Conservation (phyloP, 2,113 vertebrate species). For the Vombatus ursinus region DNA sequence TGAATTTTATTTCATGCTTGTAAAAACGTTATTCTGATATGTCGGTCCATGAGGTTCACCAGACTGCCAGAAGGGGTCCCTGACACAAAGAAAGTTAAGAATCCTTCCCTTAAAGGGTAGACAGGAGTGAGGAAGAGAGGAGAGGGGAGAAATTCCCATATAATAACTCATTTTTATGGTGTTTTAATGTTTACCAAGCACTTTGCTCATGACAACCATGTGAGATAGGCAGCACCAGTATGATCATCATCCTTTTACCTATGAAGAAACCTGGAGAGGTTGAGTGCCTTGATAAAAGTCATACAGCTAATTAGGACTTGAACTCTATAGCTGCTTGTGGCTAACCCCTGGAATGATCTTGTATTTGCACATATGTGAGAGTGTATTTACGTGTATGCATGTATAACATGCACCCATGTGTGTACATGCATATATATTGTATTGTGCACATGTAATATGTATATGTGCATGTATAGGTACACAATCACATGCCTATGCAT, state of each 20-base stretch:
- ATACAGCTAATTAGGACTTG: neutral
- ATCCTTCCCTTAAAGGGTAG: neutral
- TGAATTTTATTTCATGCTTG: neutral
- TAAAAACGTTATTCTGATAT: neutral
- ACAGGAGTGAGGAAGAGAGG: neutral
- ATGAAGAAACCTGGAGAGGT: neutral
- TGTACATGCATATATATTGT: neutral
- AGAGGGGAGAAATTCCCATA: neutral
- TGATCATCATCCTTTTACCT: neutral
- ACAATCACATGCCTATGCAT: neutral
- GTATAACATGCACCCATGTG: neutral
- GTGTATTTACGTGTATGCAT: neutral
- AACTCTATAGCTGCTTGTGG: neutral
- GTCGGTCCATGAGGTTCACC: neutral
- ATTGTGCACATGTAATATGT: neutral
- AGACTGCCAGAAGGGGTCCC: neutral
- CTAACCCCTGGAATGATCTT: neutral
- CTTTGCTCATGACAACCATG: neutral
- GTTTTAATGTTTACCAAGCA: neutral
- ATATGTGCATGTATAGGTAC: neutral
- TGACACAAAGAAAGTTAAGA: neutral
- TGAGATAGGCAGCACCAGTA: neutral
- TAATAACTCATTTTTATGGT: neutral
- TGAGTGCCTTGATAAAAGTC: neutral
- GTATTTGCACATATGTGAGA: neutral